Evolutionary conservation across 2,113 vertebrate species (phyloP), one percentile per base, ranked within the genome.

Genomic region (Gnathonemus longibarbis): DNA sequence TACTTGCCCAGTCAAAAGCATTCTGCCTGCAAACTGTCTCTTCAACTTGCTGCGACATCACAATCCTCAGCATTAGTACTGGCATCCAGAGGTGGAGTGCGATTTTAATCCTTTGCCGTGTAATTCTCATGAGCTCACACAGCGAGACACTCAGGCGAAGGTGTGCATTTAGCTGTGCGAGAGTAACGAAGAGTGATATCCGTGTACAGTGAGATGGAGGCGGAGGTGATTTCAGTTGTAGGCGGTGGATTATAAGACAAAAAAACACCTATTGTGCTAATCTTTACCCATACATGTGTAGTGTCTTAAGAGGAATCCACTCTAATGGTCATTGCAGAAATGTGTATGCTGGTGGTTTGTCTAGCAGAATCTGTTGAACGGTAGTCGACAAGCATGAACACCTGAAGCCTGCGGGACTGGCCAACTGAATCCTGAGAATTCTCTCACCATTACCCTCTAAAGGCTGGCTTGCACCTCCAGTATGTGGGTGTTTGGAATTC

Each of bases 11-110:
- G 93, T 93, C 52, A 92, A 95, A 91, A 9, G 92, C 91, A 24
- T 90, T 45, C 92, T 93, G 93, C 93, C 93, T 94, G 92, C 93
- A 94, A 94, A 91, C 91, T 91, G 92, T 92, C 94, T 93, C 92
- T 93, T 94, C 95, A 93, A 94, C 93, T 93, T 94, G 95, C 92
- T 96, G 96, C 85, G 97, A 97, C 94, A 96, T 96, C 92, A 99
- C 98, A 93, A 99, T 99, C 96, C 98, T 97, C 91, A 99, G 95
- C 95, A 98, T 96, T 94, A 99, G 96, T 91, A 98, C 95, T 0
- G 97, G 97, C 90, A 98, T 97, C 98, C 98, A 99, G 94, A 99
- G 96, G 52, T 96, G 95, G 95, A 98, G 93, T 89, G 97, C 97
- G 92, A 99, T 97, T 96, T 97, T 98, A 94, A 98, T 98, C 93